Evolutionary conservation across 2,113 vertebrate species (phyloP).

Genomic region (Aegotheles bennettii): DNA sequence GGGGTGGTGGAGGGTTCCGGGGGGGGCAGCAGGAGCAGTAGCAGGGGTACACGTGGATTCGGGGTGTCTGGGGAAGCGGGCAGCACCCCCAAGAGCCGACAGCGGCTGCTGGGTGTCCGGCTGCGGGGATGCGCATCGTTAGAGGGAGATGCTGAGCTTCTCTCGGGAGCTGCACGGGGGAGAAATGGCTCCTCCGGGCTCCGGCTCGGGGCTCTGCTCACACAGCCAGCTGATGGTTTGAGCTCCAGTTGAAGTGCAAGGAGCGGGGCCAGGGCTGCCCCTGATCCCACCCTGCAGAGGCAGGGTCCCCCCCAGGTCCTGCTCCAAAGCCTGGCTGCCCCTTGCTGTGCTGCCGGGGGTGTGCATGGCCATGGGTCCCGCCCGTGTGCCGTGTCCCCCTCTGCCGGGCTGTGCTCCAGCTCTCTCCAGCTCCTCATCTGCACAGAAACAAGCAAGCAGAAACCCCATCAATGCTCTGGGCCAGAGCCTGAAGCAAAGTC

Average conservation of each 20-base stretch:
- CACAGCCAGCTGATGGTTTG: rapidly evolving
- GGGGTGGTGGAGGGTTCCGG: neutral
- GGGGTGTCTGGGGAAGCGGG: too few species aligned
- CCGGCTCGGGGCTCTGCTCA: neutral
- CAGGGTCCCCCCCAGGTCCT: neutral
- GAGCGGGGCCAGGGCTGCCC: neutral
- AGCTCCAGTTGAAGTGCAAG: neutral
- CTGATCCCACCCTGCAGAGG: rapidly evolving
- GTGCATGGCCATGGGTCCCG: rapidly evolving
- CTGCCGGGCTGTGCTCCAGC: neutral
- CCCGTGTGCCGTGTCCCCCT: rapidly evolving
- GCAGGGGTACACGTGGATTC: too few species aligned
- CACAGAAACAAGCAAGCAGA: neutral
- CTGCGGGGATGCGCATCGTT: neutral
- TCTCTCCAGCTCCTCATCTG: neutral
- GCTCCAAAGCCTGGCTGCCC: neutral
- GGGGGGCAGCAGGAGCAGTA: rapidly evolving
- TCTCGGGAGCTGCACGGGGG: neutral
- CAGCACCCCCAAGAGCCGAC: neutral
- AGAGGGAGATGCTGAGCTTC: conserved; percentile 41
- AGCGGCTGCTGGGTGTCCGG: neutral
- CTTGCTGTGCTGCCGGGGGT: neutral
- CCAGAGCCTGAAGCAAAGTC: rapidly evolving
- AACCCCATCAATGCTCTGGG: rapidly evolving
- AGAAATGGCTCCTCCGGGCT: neutral